Percentiles rank a stretch among this genome's conserved stretches.
Evolutionary conservation across 2,888 invertebrate species (phyloP).

Genomic region (Aphidius colemani): DNA sequence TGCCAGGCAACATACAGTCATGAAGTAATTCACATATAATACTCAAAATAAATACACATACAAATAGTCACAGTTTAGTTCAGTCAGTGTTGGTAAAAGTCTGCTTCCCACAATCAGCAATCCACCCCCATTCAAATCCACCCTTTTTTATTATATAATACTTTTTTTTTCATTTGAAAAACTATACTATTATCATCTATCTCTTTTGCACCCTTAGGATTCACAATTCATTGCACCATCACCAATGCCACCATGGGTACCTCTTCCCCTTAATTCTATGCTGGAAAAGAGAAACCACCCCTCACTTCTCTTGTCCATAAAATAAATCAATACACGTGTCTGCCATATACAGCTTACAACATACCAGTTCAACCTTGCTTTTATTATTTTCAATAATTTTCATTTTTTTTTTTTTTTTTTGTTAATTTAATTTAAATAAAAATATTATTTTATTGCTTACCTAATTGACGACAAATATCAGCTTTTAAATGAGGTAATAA

Average conservation of each 20-base stretch:
- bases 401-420: not conserved
- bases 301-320: conserved; percentile 36
- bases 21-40: not conserved
- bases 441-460: conserved; percentile 60
- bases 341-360: conserved; percentile 46
- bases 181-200: conserved; percentile 13
- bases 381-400: conserved; percentile 1
- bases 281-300: conserved; percentile 24
- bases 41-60: not conserved
- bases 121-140: conserved; percentile 22
- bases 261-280: conserved; percentile 21
- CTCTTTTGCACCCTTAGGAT: conserved; percentile 19
- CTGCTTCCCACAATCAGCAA: conserved; percentile 41
- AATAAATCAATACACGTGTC: conserved; percentile 61
- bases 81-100: conserved; percentile 21
- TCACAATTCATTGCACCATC: conserved; percentile 24
- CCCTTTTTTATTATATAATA: conserved; percentile 2
- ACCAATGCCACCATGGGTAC: conserved; percentile 20
- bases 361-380: conserved; percentile 45
- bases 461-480: conserved; percentile 91
- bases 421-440: not conserved
- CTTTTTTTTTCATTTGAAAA: conserved; percentile 4
- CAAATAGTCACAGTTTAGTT: not conserved
- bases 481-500: conserved; percentile 83
- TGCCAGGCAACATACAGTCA: conserved; percentile 39